Base-by-base conservation (phyloP, 1,140 invertebrate genomes). In the Sarcophaga bullata region DNA sequence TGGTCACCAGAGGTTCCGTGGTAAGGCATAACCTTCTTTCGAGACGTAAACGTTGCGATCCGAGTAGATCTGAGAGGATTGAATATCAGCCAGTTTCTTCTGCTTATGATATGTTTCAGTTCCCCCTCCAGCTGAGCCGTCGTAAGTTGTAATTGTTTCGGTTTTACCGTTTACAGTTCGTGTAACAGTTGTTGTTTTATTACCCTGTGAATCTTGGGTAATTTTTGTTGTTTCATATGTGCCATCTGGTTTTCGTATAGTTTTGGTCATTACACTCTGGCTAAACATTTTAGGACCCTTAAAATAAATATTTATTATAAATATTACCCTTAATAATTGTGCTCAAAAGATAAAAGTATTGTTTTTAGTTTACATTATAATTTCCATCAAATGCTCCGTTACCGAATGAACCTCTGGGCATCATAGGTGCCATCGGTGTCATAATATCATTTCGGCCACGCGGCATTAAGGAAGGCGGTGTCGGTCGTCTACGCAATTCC, bases 1-100 rank as follows among this genome's bases (percentile, higher is more conserved):
- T 90, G 87, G 89, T 90, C 89, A 90, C 89, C 89, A 90, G 86
- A 90, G 86, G 86, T 90, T 90, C 84, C 86, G 84, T 84, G 89
- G 89, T 84, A 90, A 85, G 85, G 89, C 89, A 84, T 90, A 90
- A 83, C 89, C 89, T 88, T 90, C 85, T 90, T 90, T 90, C 85
- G 88, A 88, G 84, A 90, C 89, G 84, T 81, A 87, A 81, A 90
- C 83, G 50, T 90, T 90, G 82, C 89, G 89, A 85, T 86, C 85
- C 73, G 85, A 83, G 72, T 73, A 80, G 46, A 6, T 49, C 46
- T 80, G 47, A 13, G 48, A 48, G 47, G 46, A 46, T 6, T n/a
- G 46, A 47, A 68, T 81, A 17, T 72, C 19, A n/a, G 46, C 58
- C 47, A 17, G 78, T 17, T 13, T 13, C 13, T 81, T 54, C 73